Base-by-base conservation (phyloP, 1,140 invertebrate genomes). In the Heliconius himera region DNA sequence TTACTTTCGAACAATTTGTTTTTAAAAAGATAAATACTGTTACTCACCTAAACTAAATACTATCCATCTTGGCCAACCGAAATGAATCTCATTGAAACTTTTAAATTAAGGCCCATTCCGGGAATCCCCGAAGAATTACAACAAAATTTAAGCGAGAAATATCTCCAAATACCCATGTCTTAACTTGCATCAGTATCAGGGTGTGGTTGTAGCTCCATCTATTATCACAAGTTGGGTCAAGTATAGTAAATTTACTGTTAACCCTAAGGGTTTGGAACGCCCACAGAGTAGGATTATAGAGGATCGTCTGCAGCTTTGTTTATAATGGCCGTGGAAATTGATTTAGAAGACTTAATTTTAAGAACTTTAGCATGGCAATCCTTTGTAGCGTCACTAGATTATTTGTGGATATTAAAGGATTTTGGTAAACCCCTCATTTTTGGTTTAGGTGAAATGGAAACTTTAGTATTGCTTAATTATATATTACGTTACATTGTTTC, bases 221-320 rank as follows among this genome's bases (percentile, higher is more conserved):
- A 82, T 85, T 85, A 85, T 81, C 81, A 78, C 82, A 81, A 82
- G 79, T 77, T 80, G 82, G 83, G 79, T 84, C 79, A 81, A 84
- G 80, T 82, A 72, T 77, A 81, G 54, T 78, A 82, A 85, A 83
- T 81, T 85, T 77, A 78, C 73, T 73, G 78, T 78, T 84, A 84
- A 80, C 78, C 81, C 79, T 84, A 73, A 78, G 77, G 82, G 81
- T 72, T 70, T 73, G 77, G 75, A 79, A 71, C 80, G 80, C 82
- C 80, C 77, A 79, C 72, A 46, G 76, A 22, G 70, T 71, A 66
- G 82, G 84, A 85, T 85, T 85, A 83, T 70, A 76, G 70, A 60
- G 80, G 84, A 85, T 81, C 77, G 76, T 51, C 71, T 78, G 60
- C 49, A 74, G 76, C 75, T 78, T 81, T 81, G 80, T 82, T 83